A percentile compares a stretch with the other conserved stretches of the same genome.
These are phyloP conservation scores for Silurus aristotelis DNA, from an alignment of 2,797 vertebrate genomes.

Conservation along the genomic window DNA sequence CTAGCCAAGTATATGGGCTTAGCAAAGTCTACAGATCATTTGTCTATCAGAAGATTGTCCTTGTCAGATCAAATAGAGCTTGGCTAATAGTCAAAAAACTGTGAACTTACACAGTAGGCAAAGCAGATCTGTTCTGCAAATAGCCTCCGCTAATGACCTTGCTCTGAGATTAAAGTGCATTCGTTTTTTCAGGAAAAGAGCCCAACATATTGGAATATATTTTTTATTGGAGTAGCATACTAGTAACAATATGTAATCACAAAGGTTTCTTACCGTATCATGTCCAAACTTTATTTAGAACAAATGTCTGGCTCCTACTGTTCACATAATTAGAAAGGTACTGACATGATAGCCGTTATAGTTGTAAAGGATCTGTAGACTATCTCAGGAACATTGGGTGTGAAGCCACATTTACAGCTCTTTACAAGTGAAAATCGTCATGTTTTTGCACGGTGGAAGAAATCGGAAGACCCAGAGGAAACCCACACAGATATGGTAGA, in stretches of 20 bases:
- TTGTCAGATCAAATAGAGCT: background rate
- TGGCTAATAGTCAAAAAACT: slow-evolving; percentile 13
- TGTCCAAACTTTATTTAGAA: background rate
- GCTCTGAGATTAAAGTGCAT: background rate
- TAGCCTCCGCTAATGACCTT: slow-evolving; percentile 10
- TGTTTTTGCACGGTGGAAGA: background rate
- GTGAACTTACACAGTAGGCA: background rate
- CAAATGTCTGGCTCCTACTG: background rate
- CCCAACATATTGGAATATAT: too few species aligned
- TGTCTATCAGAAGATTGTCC: slow-evolving; percentile 1
- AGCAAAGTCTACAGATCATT: slow-evolving; percentile 2
- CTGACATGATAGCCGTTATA: too few species aligned
- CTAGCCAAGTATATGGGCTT: background rate
- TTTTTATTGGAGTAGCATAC: background rate
- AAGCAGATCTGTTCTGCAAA: slow-evolving; percentile 26
- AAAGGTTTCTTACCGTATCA: background rate
- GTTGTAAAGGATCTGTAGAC: background rate
- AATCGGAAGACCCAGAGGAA: background rate
- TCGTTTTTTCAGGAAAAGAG: background rate
- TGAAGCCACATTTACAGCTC: background rate
- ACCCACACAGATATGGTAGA: background rate
- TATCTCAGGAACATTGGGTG: background rate
- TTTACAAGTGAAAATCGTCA: background rate
- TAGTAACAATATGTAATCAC: background rate
- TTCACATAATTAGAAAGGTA: background rate